Base-by-base conservation (phyloP, 1,140 invertebrate genomes). In the Adoxophyes honmai region DNA sequence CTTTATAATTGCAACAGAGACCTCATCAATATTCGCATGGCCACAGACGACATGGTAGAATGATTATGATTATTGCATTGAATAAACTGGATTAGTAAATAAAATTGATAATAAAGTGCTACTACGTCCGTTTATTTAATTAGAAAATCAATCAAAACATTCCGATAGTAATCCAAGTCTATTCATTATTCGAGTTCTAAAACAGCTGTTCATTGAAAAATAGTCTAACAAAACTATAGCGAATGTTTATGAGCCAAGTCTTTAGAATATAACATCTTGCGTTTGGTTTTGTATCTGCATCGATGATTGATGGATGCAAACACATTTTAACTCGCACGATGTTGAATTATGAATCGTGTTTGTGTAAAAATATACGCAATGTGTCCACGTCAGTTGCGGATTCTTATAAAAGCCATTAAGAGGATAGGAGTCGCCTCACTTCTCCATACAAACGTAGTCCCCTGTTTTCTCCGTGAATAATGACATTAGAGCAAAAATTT, bases 201-300 rank as follows among this genome's bases (percentile, higher is more conserved):
- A 28, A 28, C 42, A 48, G 42, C 42, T 48, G 42, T 48, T 48
- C n/a, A 21, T 48, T 48, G 16, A 28, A 11, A 21, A 0, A 48
- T 48, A 21, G 11, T 44, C 4, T 2, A 18, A 9, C 3, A 18
- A 14, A 38, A 38, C 36, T 11, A 11, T 13, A 21, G 42, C 21
- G 21, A 48, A 48, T 14, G 42, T 48, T 18, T 18, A 16, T 48
- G 21, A 21, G 21, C 42, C 42, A 21, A 48, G n/a, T 48, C 10
- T 48, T 21, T 28, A 21, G 18, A 48, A 44, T 21, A 44, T 21
- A 48, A 48, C 42, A 48, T 48, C 42, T 48, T 48, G 18, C 42
- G 10, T 48, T 48, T 44, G 18, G 18, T 44, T 18, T 44, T 16
- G 21, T 21, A 4, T 11, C 18, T 21, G 10, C 39, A 44, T 21